These are phyloP conservation scores for Helleia helle DNA, from an alignment of 2,888 invertebrate genomes.

Conservation along the genomic window DNA sequence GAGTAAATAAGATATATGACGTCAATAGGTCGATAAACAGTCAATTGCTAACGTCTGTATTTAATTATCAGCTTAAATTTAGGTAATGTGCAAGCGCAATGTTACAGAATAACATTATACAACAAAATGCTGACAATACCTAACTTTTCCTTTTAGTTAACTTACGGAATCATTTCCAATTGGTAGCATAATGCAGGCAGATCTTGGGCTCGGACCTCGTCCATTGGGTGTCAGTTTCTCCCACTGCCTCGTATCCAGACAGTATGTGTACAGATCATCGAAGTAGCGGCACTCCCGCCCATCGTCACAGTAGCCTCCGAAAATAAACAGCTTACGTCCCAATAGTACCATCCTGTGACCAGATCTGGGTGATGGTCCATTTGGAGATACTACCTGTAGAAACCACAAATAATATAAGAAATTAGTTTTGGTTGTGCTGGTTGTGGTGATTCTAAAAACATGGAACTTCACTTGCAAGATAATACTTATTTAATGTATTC, in stretches of 20 bases:
- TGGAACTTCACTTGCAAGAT: too few species aligned
- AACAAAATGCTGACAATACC: too few species aligned
- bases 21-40: too few species aligned
- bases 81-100: too few species aligned
- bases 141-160: too few species aligned
- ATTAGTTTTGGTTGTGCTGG: too few species aligned
- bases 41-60: too few species aligned
- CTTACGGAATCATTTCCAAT: constrained; percentile 53
- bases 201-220: constrained; percentile 82
- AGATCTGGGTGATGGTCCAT: constrained; percentile 83
- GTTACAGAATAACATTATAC: too few species aligned
- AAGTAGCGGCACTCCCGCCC: constrained; percentile 89
- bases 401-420: not conserved
- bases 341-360: constrained; percentile 90
- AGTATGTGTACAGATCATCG: constrained; percentile 89
- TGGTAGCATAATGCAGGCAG: constrained; percentile 85
- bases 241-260: constrained; percentile 87
- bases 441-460: too few species aligned
- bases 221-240: constrained; percentile 78
- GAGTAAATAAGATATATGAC: too few species aligned
- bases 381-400: constrained; percentile 43
- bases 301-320: constrained; percentile 95
- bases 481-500: too few species aligned
- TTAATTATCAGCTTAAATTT: too few species aligned
- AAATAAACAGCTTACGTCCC: constrained; percentile 86